Conservation (phyloP, 2,888 invertebrate species). For the Mythimna vitellina region DNA sequence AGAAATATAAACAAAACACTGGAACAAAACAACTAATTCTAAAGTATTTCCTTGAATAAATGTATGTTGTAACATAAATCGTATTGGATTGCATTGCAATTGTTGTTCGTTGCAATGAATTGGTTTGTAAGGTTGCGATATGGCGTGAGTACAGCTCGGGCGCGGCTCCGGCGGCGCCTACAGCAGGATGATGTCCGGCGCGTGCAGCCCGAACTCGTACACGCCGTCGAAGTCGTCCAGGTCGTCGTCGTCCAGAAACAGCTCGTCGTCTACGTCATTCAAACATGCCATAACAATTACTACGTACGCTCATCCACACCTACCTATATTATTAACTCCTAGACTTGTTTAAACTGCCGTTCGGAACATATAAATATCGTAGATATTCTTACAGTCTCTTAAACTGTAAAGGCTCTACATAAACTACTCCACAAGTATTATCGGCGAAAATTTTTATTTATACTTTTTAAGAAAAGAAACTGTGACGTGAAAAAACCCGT, state of each 20-base stretch:
- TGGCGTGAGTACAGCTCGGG: conserved; percentile 42
- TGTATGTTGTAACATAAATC: conserved; percentile 56
- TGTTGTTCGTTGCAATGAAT: conserved; percentile 43
- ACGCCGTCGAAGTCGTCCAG: conserved; percentile 76
- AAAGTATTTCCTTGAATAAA: conserved; percentile 56
- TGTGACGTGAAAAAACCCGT: not conserved
- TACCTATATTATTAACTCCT: not conserved
- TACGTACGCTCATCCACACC: not conserved
- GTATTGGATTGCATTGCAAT: conserved; percentile 49
- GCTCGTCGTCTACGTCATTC: conserved; percentile 74
- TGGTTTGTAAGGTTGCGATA: conserved; percentile 45
- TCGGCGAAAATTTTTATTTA: conserved; percentile 1
- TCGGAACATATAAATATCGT: not conserved
- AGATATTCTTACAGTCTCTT: not conserved
- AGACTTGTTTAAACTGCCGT: not conserved
- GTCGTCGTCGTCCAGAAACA: conserved; percentile 79
- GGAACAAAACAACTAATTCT: conserved; percentile 69
- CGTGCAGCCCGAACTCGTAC: conserved; percentile 72
- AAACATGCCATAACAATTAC: not conserved
- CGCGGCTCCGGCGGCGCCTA: conserved; percentile 44
- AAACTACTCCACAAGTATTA: not conserved
- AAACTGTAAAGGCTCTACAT: not conserved
- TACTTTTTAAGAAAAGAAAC: not conserved
- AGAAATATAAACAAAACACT: conserved; percentile 63
- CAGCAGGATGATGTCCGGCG: conserved; percentile 76